Base-by-base conservation (phyloP, 30 jellyfish, hydroid and myxozoan genomes). In the Aurelia sp. region DNA sequence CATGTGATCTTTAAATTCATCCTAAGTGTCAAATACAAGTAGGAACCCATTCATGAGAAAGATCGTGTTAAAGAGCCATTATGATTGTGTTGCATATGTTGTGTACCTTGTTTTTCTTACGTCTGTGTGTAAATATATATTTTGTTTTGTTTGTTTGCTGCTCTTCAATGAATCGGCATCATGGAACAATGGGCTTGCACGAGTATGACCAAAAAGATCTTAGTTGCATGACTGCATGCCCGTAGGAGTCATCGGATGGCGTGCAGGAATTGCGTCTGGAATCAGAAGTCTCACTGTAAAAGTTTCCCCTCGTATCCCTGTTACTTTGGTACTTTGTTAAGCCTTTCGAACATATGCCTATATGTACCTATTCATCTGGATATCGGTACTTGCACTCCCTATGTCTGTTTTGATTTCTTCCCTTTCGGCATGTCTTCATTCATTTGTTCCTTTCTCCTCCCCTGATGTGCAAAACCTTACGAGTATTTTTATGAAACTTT, bases 21-120 rank as follows among this genome's bases (percentile, higher is more conserved):
- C 40, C 40, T 55, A 67, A 67, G 78, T 67, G 78, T 67, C 78
- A 67, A 67, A 20, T 67, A 67, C 78, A 23, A 67, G 78, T 67
- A 67, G 44, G n/a, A 67, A 67, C 78, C 33, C 33, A 27, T 27
- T 27, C 33, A 27, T 27, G 33, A 27, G 33, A 27, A 27, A 27
- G 33, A 27, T 55, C 78, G 33, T 44, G 78, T 33, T 2, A 17
- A 63, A 63, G 30, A 17, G 31, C 4, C 40, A 23, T 23, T 17
- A n/a, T 23, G 40, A 17, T 63, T 63, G 2, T 23, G 40, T 63
- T 63, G 40, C 17, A 16, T 13, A n/a, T n/a, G 30, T 63, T 63
- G 13, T 17, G 13, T 17, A 17, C 40, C 30, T 63, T 23, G 3
- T 63, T 63, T 63, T 63, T 21, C 2, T 63, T 17, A 63, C 30